Base-by-base conservation (phyloP, 2,888 invertebrate genomes). In the Epinotia ramella region DNA sequence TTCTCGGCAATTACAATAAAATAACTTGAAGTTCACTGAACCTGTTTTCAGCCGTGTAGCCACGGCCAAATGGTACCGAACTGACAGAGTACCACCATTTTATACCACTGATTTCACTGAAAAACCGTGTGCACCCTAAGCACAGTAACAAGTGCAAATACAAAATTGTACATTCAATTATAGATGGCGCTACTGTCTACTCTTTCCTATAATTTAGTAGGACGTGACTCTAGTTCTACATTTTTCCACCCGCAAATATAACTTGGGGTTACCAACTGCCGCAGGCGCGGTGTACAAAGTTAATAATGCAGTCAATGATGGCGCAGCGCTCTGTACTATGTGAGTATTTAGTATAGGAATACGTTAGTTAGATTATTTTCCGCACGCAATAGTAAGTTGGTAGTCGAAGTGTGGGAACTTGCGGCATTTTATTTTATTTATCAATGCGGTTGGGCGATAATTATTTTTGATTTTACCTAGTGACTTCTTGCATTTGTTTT, bases 61-160 rank as follows among this genome's bases (percentile, higher is more conserved):
- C 81, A 80, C 81, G 81, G 79, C 80, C 70, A 73, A 81, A 76
- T 79, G 78, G 75, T 57, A 20, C 56, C 11, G 2, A 59, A 28
- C 2, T 18, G 1, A 1, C 18, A 53, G 4, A 53, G 64, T n/a
- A 40, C 18, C n/a, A 6, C 40, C 74, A n/a, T 70, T 70, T 70
- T 75, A 75, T 75, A 70, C 20, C 11, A 44, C 24, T 24, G 24
- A n/a, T n/a, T n/a, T n/a, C 20, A 20, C 20, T 24, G 6, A 46
- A 60, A 65, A 70, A 59, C 40, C 74, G 74, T 75, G 74, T 75
- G 74, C 74, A 75, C 24, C 1, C 44, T 24, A 33, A 20, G 6
- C 12, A n/a, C 59, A n/a, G 53, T 60, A n/a, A 16, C 59, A 18
- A 67, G 18, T 67, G 33, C 56, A 68, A 68, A 44, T 59, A 18